Percentiles rank a stretch among this genome's conserved stretches.
These are phyloP conservation scores for Cistogaster globosa DNA, from an alignment of 2,888 invertebrate genomes.

Conservation along the genomic window DNA sequence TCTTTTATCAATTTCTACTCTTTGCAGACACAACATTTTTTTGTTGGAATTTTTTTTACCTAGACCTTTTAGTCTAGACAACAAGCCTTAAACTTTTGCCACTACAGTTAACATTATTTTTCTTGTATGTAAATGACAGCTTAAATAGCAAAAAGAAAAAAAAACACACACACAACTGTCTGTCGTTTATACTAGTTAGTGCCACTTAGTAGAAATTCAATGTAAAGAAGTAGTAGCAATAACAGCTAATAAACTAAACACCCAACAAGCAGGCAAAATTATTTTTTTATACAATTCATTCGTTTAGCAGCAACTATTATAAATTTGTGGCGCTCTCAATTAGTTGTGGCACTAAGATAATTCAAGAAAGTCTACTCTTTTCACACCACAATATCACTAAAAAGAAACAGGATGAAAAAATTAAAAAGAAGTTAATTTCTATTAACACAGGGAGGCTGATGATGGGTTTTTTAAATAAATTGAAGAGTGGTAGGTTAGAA, in stretches of 20 bases:
- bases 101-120: conserved; percentile 41
- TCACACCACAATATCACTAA: conserved; percentile 11
- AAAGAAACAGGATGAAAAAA: not conserved
- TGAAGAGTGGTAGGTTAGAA: too few relatives aligned
- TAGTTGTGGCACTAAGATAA: conserved; percentile 55
- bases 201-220: conserved; percentile 14
- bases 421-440: too few relatives aligned
- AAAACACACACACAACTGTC: conserved; percentile 24
- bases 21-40: not conserved
- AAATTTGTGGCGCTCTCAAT: conserved; percentile 66
- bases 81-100: conserved; percentile 14
- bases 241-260: conserved; percentile 61
- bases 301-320: conserved; percentile 28
- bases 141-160: conserved; percentile 24
- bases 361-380: conserved; percentile 53
- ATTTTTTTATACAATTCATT: not conserved
- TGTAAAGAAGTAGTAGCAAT: conserved; percentile 33
- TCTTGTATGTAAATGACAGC: conserved; percentile 22
- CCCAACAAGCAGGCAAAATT: conserved; percentile 51
- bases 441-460: too few relatives aligned
- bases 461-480: too few relatives aligned
- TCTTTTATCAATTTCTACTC: not conserved
- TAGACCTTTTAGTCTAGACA: conserved; percentile 1
- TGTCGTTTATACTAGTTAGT: conserved; percentile 5
- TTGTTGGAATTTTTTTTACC: not conserved